Evolutionary conservation across 2,113 vertebrate genomes (phyloP).

Genomic region (Enhydra lutris): DNA sequence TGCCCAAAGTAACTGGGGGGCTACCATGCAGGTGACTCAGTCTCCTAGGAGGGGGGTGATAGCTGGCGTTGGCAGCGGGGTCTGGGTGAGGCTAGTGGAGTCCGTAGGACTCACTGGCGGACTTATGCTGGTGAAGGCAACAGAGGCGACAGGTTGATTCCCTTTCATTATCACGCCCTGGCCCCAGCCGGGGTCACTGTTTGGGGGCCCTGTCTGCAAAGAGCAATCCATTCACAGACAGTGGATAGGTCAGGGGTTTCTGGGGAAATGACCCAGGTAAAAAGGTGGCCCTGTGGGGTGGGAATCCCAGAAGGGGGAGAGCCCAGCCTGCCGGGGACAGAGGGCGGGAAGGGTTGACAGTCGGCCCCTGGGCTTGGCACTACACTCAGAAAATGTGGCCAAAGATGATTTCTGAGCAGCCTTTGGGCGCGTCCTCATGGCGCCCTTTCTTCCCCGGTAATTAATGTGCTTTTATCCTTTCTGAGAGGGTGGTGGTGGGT

Average conservation of each 20-base stretch:
- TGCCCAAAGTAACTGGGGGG: not conserved
- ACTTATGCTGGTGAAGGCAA: not conserved
- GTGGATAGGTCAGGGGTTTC: not conserved
- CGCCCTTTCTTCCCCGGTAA: conserved; percentile 74
- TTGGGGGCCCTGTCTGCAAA: not conserved
- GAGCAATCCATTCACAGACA: not conserved
- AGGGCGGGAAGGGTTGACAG: not conserved
- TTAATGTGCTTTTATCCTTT: conserved; percentile 80
- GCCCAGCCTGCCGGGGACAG: not conserved
- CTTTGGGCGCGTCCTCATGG: conserved; percentile 68
- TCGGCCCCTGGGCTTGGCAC: not conserved
- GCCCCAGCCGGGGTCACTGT: not conserved
- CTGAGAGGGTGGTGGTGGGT: conserved; percentile 70
- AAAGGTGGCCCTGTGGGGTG: not conserved
- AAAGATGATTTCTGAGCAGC: conserved; percentile 21
- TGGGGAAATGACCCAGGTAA: not conserved
- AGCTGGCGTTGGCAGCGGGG: not conserved
- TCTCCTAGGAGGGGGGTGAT: not conserved
- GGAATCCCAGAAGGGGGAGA: not conserved
- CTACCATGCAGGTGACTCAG: rapidly evolving
- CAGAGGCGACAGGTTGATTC: not conserved
- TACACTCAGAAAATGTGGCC: not conserved
- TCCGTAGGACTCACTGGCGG: rapidly evolving
- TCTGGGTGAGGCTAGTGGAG: not conserved
- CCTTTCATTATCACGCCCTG: not conserved